A percentile compares a stretch with the other conserved stretches of the same genome.
Conservation (phyloP, 2,113 vertebrate species). For the Chlorodrepanis virens region DNA sequence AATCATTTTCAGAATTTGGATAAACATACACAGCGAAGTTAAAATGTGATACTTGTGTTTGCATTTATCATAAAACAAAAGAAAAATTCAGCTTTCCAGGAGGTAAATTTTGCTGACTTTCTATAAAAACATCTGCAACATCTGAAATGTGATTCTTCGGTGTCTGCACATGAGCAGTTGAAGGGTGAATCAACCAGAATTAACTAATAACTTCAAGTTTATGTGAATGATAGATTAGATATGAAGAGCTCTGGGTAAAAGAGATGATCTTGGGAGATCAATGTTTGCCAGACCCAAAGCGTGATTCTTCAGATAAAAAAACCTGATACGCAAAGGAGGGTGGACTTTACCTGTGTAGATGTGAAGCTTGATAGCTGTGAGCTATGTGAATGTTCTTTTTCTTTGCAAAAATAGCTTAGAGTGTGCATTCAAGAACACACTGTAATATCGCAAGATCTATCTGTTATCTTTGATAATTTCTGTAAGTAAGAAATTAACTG, state of each 20-base stretch:
- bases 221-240: background rate
- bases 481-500: background rate
- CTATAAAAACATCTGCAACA: background rate
- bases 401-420: background rate
- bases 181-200: background rate
- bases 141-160: background rate
- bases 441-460: background rate
- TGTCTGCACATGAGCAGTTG: background rate
- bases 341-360: background rate
- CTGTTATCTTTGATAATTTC: background rate
- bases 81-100: background rate
- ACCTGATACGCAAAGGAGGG: background rate
- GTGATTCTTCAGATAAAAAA: background rate
- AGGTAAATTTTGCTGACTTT: background rate
- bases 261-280: background rate
- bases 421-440: background rate
- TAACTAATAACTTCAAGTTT: background rate
- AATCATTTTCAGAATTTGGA: background rate
- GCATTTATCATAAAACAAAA: background rate
- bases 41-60: background rate
- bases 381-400: background rate
- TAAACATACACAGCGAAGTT: background rate
- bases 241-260: background rate
- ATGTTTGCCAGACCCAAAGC: background rate
- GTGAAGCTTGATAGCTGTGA: background rate